Evolutionary conservation across 2,113 vertebrate genomes (phyloP).

Genomic region (Canis aureus): DNA sequence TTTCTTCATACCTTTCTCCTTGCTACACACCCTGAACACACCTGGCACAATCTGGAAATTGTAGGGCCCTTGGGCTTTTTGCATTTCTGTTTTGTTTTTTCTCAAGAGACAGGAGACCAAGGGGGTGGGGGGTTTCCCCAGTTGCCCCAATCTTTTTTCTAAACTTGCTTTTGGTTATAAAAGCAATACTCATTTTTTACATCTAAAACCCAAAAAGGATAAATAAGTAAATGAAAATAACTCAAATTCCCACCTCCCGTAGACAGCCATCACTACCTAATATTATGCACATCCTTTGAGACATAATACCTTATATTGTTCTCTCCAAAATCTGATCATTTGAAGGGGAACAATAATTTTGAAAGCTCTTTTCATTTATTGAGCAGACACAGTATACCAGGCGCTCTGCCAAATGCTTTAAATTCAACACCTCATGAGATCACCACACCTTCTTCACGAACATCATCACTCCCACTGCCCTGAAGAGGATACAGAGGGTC

Average conservation of each 20-base stretch:
- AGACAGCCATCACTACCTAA: background rate
- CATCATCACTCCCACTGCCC: background rate
- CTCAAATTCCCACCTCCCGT: background rate
- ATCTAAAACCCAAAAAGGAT: background rate
- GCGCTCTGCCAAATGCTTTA: background rate
- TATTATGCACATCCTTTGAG: background rate
- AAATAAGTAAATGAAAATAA: background rate
- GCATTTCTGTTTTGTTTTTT: background rate
- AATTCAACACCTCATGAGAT: background rate
- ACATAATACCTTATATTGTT: background rate
- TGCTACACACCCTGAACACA: background rate
- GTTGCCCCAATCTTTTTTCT: background rate
- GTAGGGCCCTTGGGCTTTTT: background rate
- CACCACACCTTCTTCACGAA: too few species aligned
- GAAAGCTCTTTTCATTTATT: background rate
- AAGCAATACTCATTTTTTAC: constrained; percentile 36
- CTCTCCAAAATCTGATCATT: background rate
- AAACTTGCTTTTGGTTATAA: constrained; percentile 19
- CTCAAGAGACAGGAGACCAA: background rate
- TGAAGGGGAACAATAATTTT: background rate
- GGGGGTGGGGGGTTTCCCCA: background rate
- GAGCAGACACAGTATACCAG: background rate
- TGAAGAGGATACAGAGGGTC: background rate
- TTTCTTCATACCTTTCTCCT: background rate
- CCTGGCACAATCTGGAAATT: background rate